Evolutionary conservation across 2,797 vertebrate species (phyloP).

Genomic region (Hoplostethus atlanticus): DNA sequence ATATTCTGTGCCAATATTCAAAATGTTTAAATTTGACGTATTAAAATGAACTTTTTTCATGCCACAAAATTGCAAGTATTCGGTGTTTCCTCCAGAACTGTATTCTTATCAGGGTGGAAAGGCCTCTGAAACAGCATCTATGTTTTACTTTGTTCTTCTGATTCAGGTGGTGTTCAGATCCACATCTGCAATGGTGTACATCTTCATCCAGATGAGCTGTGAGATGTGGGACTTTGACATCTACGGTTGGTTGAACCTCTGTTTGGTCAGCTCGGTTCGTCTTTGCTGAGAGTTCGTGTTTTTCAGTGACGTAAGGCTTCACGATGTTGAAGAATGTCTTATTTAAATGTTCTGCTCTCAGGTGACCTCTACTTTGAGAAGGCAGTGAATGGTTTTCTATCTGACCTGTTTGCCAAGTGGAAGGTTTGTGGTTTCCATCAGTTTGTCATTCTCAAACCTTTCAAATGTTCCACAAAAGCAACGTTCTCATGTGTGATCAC

Average conservation of each 20-base stretch:
- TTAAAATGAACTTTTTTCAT: background rate
- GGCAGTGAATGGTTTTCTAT: constrained; percentile 96
- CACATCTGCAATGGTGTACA: constrained; percentile 98
- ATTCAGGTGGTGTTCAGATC: constrained; percentile 96
- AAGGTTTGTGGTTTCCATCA: constrained; percentile 86
- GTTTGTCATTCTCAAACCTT: background rate
- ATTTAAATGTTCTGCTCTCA: constrained; percentile 63
- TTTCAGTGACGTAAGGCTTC: background rate
- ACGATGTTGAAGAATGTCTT: background rate
- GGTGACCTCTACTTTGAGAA: constrained; percentile 99
- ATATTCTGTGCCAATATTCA: no score
- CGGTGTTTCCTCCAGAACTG: background rate
- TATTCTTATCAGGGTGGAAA: no score
- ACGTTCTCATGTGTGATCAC: background rate
- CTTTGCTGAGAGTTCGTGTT: background rate
- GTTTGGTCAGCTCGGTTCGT: background rate
- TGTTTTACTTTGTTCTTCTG: background rate
- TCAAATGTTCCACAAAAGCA: background rate
- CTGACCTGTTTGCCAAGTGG: constrained; percentile 97
- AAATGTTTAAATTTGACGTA: no score
- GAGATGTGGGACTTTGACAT: constrained; percentile 99
- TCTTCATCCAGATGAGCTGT: constrained; percentile 99
- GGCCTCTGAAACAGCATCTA: no score
- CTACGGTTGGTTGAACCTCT: constrained; percentile 86
- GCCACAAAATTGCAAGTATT: background rate